A percentile compares a stretch with the other conserved stretches of the same genome.
Conservation (phyloP, 2,113 vertebrate species). For the Perognathus longimembris region DNA sequence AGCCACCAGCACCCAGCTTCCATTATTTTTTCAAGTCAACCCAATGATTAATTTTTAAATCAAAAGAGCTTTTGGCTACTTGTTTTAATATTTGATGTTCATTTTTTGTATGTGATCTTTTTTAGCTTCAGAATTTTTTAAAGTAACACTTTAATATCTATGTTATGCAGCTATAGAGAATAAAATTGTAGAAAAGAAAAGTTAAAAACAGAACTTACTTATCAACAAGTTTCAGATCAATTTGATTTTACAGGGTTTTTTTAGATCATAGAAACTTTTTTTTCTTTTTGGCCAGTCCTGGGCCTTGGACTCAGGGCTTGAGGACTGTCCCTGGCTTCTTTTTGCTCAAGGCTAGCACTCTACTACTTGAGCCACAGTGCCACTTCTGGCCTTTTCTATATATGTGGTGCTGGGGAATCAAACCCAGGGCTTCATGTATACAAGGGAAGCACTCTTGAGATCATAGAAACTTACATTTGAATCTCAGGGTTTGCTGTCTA, state of each 20-base stretch:
- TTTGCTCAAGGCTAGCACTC: too few relatives aligned
- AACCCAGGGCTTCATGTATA: too few relatives aligned
- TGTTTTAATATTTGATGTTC: neutral
- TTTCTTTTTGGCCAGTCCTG: too few relatives aligned
- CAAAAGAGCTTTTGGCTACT: neutral
- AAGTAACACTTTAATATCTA: neutral
- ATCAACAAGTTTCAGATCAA: neutral
- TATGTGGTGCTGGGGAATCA: too few relatives aligned
- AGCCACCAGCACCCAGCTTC: too few relatives aligned
- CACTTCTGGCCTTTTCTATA: too few relatives aligned
- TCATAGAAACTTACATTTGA: neutral
- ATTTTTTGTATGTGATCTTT: neutral
- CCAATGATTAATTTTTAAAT: slow-evolving; percentile 4
- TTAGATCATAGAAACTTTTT: neutral
- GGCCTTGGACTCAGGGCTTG: too few relatives aligned
- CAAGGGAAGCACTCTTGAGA: too few relatives aligned
- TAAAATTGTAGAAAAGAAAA: neutral
- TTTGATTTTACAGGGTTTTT: slow-evolving; percentile 25
- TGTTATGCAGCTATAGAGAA: neutral
- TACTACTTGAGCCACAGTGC: too few relatives aligned
- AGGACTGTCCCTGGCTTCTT: too few relatives aligned
- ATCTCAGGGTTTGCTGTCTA: neutral
- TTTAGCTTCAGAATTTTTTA: slow-evolving; percentile 28
- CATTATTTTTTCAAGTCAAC: neutral
- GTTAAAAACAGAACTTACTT: neutral